Conservation (phyloP, 2,888 invertebrate species). For the Abrostola tripartita region DNA sequence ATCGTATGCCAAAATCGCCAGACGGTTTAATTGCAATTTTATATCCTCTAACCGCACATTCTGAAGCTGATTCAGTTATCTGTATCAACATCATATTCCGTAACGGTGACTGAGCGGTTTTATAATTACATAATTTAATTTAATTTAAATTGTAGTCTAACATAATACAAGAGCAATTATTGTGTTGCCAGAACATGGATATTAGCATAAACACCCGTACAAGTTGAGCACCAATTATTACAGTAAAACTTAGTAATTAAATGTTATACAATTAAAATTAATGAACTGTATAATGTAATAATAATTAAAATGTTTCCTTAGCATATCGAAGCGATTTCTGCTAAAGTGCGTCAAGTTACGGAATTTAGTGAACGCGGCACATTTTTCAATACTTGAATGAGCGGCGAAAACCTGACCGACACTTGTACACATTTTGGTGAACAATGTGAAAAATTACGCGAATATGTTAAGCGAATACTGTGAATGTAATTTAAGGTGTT, state of each 20-base stretch:
- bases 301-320: conserved; percentile 25
- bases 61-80: conserved; percentile 19
- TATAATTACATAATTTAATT: conserved; percentile 22
- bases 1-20: conserved; percentile 46
- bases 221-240: conserved; percentile 8
- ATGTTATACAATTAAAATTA: conserved; percentile 21
- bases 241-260: conserved; percentile 14
- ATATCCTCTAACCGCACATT: conserved; percentile 44
- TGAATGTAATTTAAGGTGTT: conserved; percentile 10
- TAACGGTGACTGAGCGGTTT: conserved; percentile 18
- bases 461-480: conserved; percentile 1
- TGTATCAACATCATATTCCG: conserved; percentile 16
- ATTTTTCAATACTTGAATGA: conserved; percentile 21
- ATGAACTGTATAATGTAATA: conserved; percentile 27
- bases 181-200: neutral
- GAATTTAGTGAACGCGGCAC: conserved; percentile 24
- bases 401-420: conserved; percentile 16
- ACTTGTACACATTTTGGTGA: conserved; percentile 13
- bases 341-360: conserved; percentile 12
- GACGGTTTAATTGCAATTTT: conserved; percentile 53
- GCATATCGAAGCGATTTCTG: conserved; percentile 28
- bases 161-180: conserved; percentile 10
- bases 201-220: conserved; percentile 7
- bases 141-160: conserved; percentile 4
- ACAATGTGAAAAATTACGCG: conserved; percentile 10